phyloP scores from a whole-genome alignment of 2,113 vertebrate species.

The Macquaria australasica region DNA sequence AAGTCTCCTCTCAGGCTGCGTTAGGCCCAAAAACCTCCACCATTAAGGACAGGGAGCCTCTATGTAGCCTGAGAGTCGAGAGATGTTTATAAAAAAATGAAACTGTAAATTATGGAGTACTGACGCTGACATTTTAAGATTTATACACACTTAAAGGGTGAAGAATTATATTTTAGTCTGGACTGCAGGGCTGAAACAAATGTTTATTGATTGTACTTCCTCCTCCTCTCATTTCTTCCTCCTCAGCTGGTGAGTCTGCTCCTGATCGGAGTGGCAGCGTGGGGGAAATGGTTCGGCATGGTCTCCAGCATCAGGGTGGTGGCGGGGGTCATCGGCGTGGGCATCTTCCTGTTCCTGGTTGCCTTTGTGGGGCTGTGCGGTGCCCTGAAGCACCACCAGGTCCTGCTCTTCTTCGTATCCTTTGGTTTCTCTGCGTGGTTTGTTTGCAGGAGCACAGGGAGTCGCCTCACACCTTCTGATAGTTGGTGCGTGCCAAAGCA shows the following conservation, averaged over 20 bases:
- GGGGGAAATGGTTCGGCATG: slow-evolving; percentile 96
- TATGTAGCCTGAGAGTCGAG: not conserved
- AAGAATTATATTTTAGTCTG: too few relatives aligned
- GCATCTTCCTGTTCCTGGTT: slow-evolving; percentile 94
- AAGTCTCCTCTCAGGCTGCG: not conserved
- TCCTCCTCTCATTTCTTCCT: not conserved
- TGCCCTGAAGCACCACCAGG: slow-evolving; percentile 96
- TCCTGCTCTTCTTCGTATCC: slow-evolving; percentile 99
- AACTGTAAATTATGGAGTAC: not conserved
- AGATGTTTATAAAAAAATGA: not conserved
- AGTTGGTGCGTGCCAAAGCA: not conserved
- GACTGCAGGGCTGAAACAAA: not conserved
- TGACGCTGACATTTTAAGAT: not conserved
- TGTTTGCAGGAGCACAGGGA: not conserved
- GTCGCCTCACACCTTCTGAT: not conserved
- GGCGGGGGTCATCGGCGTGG: slow-evolving; percentile 92
- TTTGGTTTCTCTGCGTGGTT: slow-evolving; percentile 67
- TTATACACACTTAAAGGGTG: not conserved
- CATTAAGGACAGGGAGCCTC: not conserved
- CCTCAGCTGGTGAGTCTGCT: slow-evolving; percentile 94
- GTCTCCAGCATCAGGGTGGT: slow-evolving; percentile 97
- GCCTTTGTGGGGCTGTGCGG: slow-evolving; percentile 94
- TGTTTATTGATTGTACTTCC: not conserved
- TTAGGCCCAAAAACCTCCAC: not conserved
- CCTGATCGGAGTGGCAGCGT: slow-evolving; percentile 94